Conservation (phyloP, 2,113 vertebrate species). For the Hiodon tergisus region DNA sequence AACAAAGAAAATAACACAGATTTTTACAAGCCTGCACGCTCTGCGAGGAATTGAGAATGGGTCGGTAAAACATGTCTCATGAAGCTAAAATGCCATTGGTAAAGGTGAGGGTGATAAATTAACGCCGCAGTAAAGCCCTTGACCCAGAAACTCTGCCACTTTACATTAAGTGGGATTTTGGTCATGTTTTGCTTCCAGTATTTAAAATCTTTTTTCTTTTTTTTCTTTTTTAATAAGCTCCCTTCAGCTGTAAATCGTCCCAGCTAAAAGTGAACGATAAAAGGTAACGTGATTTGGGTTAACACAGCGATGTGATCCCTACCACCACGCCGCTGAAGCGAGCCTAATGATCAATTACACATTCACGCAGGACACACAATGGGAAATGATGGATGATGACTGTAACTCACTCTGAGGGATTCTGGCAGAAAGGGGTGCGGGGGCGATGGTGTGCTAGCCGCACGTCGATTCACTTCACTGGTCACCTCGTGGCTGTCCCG, state of each 20-base stretch:
- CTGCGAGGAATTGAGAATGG: constrained; percentile 2
- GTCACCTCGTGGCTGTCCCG: constrained; percentile 22
- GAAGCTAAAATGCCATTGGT: constrained; percentile 15
- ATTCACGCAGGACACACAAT: constrained; percentile 19
- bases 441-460: background rate
- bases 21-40: background rate
- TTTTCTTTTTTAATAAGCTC: constrained; percentile 10
- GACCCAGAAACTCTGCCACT: constrained; percentile 22
- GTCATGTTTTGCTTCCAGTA: constrained; percentile 10
- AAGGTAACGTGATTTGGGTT: constrained; percentile 25
- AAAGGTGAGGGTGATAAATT: constrained; percentile 22
- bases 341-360: constrained; percentile 34
- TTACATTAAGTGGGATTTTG: constrained; percentile 19
- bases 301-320: constrained; percentile 20
- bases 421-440: background rate
- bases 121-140: constrained; percentile 16
- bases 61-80: constrained; percentile 15
- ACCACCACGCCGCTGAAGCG: constrained; percentile 9
- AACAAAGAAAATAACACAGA: background rate
- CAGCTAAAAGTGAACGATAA: constrained; percentile 22
- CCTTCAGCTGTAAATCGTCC: constrained; percentile 26
- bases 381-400: constrained; percentile 24
- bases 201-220: constrained; percentile 8
- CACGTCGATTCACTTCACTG: constrained; percentile 15
- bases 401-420: constrained; percentile 25